Conservation (phyloP, 2,888 invertebrate species). For the Mamestra brassicae region DNA sequence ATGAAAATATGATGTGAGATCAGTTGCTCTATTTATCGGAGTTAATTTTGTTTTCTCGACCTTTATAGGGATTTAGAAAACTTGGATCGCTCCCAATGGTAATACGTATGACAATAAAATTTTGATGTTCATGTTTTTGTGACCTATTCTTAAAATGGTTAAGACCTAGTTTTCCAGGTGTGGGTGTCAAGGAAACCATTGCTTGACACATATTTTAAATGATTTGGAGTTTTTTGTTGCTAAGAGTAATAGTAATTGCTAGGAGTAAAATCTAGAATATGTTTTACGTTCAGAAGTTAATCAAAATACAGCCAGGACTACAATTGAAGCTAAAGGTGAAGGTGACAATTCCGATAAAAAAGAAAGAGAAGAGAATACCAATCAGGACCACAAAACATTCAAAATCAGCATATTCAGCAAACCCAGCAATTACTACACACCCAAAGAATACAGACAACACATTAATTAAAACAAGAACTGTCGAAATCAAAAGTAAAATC, state of each 20-base stretch:
- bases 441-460: conserved; percentile 23
- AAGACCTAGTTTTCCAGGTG: conserved; percentile 22
- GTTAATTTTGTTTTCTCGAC: conserved; percentile 58
- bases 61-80: conserved; percentile 62
- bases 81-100: conserved; percentile 60
- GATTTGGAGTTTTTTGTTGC: background rate
- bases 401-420: background rate
- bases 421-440: background rate
- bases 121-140: conserved; percentile 44
- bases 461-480: conserved; percentile 58
- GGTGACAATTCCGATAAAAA: no score
- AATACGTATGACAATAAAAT: conserved; percentile 48
- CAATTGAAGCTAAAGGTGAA: no score
- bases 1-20: conserved; percentile 46
- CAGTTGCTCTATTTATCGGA: conserved; percentile 56
- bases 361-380: no score
- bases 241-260: no score
- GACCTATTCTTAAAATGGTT: conserved; percentile 31
- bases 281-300: no score
- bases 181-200: background rate
- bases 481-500: conserved; percentile 60
- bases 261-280: no score
- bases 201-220: background rate
- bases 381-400: background rate
- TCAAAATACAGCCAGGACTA: no score